phyloP scores from a whole-genome alignment of 2,888 invertebrate species.

The Epinotia demarniana region DNA sequence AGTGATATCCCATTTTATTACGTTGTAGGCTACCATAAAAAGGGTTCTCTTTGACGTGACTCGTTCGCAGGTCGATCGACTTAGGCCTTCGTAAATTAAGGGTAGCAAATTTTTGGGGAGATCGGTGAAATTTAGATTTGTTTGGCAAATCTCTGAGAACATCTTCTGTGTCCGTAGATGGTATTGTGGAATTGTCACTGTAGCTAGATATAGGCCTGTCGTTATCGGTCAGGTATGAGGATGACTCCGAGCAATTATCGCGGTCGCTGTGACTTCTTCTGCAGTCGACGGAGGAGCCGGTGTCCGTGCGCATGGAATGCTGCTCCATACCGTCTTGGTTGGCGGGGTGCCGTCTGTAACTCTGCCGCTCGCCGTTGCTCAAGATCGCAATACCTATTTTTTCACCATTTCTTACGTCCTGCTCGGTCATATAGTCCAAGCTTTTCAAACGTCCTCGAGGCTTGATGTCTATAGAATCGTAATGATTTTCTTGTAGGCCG shows the following conservation, averaged over 20 bases:
- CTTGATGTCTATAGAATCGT: slow-evolving; percentile 81
- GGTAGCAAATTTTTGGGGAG: slow-evolving; percentile 81
- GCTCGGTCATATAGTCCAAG: slow-evolving; percentile 70
- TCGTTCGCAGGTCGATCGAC: slow-evolving; percentile 75
- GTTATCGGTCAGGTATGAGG: slow-evolving; percentile 80
- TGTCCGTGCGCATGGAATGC: slow-evolving; percentile 78
- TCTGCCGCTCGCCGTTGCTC: slow-evolving; percentile 75
- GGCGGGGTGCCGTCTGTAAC: slow-evolving; percentile 69
- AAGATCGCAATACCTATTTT: slow-evolving; percentile 68
- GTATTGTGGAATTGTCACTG: slow-evolving; percentile 81
- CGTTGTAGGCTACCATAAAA: slow-evolving; percentile 76
- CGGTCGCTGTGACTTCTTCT: slow-evolving; percentile 80
- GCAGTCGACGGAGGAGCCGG: slow-evolving; percentile 74
- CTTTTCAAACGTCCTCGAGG: slow-evolving; percentile 78
- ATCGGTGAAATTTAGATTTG: slow-evolving; percentile 79
- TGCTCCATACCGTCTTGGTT: slow-evolving; percentile 76
- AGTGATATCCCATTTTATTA: slow-evolving; percentile 78
- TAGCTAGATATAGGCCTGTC: slow-evolving; percentile 82
- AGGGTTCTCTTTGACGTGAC: slow-evolving; percentile 65
- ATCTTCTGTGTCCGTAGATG: slow-evolving; percentile 80
- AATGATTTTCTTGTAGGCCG: slow-evolving; percentile 72
- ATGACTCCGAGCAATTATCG: slow-evolving; percentile 82
- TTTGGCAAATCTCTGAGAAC: slow-evolving; percentile 79
- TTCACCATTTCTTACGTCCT: slow-evolving; percentile 65
- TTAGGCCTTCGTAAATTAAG: slow-evolving; percentile 79